Conservation (phyloP, 2,888 invertebrate genomes). For the Drosophila koepferae region DNA sequence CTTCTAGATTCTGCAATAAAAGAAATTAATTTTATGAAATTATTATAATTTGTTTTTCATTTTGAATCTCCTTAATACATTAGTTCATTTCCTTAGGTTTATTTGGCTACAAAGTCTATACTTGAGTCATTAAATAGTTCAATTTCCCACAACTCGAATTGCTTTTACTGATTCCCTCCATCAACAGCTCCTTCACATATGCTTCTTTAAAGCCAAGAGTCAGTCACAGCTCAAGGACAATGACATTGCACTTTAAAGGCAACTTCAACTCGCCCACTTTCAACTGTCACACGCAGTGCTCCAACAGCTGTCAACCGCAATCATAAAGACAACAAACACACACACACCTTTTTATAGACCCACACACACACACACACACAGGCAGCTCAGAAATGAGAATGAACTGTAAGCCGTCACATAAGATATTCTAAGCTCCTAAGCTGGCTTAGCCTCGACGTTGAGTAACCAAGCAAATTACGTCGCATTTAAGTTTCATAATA, state of each 20-base stretch:
- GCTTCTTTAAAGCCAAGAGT: slow-evolving; percentile 41
- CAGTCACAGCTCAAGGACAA: slow-evolving; percentile 51
- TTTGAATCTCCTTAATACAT: not conserved
- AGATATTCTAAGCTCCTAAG: slow-evolving; percentile 60
- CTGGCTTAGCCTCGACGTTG: slow-evolving; percentile 51
- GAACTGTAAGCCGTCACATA: slow-evolving; percentile 33
- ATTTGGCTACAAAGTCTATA: not conserved
- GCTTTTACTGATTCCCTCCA: not conserved
- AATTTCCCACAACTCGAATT: not conserved
- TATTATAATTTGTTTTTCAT: not conserved
- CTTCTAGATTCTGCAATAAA: not conserved
- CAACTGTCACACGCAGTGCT: slow-evolving; percentile 34
- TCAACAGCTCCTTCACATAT: not conserved
- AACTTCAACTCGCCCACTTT: slow-evolving; percentile 26
- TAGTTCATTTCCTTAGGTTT: too few species aligned
- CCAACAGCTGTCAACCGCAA: slow-evolving; percentile 58
- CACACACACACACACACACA: not conserved
- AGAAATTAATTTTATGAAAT: not conserved
- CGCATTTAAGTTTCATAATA: slow-evolving; percentile 77
- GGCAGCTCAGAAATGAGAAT: slow-evolving; percentile 8
- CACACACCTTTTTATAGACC: not conserved
- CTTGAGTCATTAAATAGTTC: not conserved
- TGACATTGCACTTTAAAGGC: slow-evolving; percentile 43
- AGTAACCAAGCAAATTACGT: slow-evolving; percentile 69
- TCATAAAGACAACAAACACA: slow-evolving; percentile 21